Conservation (phyloP, 2,888 invertebrate genomes). For the Pachliopta kotzebuea region DNA sequence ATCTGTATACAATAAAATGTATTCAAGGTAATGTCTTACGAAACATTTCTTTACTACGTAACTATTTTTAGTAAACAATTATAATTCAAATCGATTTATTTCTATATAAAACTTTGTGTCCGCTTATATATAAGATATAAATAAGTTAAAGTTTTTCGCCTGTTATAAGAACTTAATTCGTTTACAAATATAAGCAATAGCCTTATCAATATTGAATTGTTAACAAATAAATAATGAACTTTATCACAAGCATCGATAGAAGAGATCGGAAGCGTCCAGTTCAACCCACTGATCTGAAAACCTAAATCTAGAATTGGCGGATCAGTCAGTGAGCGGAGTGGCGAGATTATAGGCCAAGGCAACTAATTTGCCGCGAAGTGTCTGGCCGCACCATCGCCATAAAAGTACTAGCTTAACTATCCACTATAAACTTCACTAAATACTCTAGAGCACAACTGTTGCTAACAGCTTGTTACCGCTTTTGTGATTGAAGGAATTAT, state of each 20-base stretch:
- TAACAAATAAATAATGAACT: constrained; percentile 18
- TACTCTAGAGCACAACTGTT: constrained; percentile 13
- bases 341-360: constrained; percentile 74
- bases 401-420: constrained; percentile 38
- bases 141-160: neutral
- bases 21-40: neutral
- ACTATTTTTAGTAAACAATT: neutral
- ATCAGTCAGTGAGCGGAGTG: constrained; percentile 60
- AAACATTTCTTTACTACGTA: neutral
- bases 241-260: constrained; percentile 35
- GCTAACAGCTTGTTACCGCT: neutral
- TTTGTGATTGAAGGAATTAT: neutral
- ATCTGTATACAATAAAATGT: neutral
- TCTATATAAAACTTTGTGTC: neutral
- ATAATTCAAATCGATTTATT: neutral
- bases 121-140: too few relatives aligned
- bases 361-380: constrained; percentile 51
- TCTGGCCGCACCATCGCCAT: constrained; percentile 34
- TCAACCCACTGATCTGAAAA: constrained; percentile 76
- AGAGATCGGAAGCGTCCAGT: constrained; percentile 56
- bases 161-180: neutral
- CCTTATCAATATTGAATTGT: constrained; percentile 6
- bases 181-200: neutral
- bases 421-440: constrained; percentile 35
- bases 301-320: constrained; percentile 79